Percentiles rank a stretch among this genome's conserved stretches.
Conservation (phyloP, 2,888 invertebrate species). For the Drosophila phalerata region DNA sequence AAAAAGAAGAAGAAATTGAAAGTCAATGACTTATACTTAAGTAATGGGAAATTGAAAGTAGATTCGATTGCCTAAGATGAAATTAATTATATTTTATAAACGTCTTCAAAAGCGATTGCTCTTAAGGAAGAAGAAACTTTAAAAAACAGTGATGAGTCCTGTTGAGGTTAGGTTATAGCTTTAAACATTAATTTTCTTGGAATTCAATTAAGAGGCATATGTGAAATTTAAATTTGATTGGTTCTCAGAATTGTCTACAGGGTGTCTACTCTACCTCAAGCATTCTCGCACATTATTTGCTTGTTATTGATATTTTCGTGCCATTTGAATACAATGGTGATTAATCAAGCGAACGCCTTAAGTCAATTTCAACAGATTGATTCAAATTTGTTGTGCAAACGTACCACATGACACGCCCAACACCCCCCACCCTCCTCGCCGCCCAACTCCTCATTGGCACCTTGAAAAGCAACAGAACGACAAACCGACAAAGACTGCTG, state of each 20-base stretch:
- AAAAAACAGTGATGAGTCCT: neutral
- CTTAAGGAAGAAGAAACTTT: neutral
- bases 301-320: conserved; percentile 25
- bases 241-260: neutral
- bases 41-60: neutral
- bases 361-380: conserved; percentile 81
- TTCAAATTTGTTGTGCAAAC: conserved; percentile 77
- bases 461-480: conserved; percentile 3
- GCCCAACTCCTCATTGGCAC: neutral
- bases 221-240: too few species aligned
- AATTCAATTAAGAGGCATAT: too few species aligned
- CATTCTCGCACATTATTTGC: conserved; percentile 2
- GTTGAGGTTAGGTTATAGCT: too few species aligned
- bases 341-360: conserved; percentile 77
- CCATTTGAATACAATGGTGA: conserved; percentile 57
- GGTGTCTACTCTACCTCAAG: neutral
- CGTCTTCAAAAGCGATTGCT: neutral
- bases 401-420: conserved; percentile 47
- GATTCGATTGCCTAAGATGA: neutral
- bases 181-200: too few species aligned
- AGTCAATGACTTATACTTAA: neutral
- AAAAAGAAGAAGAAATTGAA: neutral
- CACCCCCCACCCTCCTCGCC: neutral
- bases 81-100: neutral
- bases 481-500: conserved; percentile 3